A percentile compares a stretch with the other conserved stretches of the same genome.
Evolutionary conservation across 1,140 invertebrate genomes (phyloP).

Genomic region (Eriocheir sinensis): DNA sequence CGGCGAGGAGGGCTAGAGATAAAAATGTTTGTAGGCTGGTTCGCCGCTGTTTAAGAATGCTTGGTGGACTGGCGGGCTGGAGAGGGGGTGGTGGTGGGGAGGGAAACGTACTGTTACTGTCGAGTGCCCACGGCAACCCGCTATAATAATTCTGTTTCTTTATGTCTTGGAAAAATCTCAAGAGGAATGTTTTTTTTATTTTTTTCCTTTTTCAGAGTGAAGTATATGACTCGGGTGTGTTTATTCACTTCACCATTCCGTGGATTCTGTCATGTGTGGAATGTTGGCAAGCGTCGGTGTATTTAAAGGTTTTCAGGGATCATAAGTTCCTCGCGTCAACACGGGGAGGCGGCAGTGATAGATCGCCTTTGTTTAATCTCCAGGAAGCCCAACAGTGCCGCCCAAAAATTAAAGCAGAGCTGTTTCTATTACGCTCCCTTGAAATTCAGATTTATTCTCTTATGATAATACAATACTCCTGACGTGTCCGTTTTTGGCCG

Average conservation of each 20-base stretch:
- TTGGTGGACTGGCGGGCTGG: no score
- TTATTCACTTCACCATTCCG: no score
- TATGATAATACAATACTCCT: neutral
- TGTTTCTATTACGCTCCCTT: conserved; percentile 15
- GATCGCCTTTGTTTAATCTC: neutral
- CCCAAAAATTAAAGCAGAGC: neutral
- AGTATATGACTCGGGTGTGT: no score
- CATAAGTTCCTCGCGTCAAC: neutral
- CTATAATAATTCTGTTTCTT: no score
- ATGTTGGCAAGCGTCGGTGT: neutral
- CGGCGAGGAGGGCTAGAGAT: neutral
- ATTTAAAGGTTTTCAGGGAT: neutral
- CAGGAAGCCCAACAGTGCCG: neutral
- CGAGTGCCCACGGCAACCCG: no score
- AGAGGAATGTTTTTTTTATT: neutral
- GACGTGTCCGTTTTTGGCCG: neutral
- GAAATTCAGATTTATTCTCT: conserved; percentile 1
- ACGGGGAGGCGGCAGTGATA: neutral
- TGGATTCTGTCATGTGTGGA: neutral
- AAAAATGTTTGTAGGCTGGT: neutral
- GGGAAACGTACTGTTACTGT: neutral
- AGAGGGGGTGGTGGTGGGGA: neutral
- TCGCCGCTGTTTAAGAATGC: neutral
- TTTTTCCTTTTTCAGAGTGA: neutral
- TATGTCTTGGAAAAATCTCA: no score